phyloP scores from a whole-genome alignment of 2,113 vertebrate species.

The Barnardius zonarius region DNA sequence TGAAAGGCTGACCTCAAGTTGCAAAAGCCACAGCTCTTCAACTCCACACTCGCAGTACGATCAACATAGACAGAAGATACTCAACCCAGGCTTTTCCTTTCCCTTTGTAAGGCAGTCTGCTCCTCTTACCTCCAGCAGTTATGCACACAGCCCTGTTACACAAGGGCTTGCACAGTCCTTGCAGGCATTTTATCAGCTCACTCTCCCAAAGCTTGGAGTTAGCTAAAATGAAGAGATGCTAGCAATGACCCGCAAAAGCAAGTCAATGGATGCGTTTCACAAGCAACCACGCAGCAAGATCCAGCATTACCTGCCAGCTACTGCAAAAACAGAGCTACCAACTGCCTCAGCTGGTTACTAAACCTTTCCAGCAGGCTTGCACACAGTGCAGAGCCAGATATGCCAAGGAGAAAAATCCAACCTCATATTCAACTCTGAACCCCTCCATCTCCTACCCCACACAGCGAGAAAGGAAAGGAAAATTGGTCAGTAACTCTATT shows the following conservation, averaged over 20 bases:
- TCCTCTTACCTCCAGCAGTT: not conserved
- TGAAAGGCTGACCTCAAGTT: not conserved
- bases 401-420: not conserved
- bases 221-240: not conserved
- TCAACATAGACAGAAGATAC: not conserved
- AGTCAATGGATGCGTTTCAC: not conserved
- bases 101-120: not conserved
- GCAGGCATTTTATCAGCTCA: not conserved
- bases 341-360: not conserved
- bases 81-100: not conserved
- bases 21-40: not conserved
- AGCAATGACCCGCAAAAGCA: not conserved
- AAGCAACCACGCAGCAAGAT: not conserved
- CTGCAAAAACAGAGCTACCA: not conserved
- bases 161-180: constrained; percentile 52
- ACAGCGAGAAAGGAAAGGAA: not conserved
- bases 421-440: not conserved
- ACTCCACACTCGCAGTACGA: not conserved
- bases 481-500: not conserved
- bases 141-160: not conserved
- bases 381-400: not conserved
- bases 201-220: not conserved
- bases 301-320: not conserved
- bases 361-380: not conserved
- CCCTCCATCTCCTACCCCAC: not conserved